These are phyloP conservation scores for Dreissena rostriformis DNA, from an alignment of 1,140 invertebrate species.

Conservation along the genomic window DNA sequence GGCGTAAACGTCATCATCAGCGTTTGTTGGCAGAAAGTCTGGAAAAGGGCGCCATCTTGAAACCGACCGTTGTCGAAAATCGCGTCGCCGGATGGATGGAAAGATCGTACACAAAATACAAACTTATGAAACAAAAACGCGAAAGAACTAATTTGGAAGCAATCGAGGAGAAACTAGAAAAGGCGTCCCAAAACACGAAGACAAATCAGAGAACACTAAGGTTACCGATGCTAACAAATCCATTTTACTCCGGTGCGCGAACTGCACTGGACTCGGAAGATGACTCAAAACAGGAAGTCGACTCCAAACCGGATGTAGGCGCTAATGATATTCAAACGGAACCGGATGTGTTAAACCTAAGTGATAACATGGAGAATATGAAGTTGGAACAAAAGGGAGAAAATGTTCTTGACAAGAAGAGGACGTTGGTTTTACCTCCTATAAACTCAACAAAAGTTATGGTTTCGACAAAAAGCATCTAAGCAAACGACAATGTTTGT, in stretches of 20 bases:
- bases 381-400: neutral
- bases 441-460: slow-evolving; percentile 35
- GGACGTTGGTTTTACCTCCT: slow-evolving; percentile 28
- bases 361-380: slow-evolving; percentile 33
- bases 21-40: slow-evolving; percentile 47
- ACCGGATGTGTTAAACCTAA: slow-evolving; percentile 40
- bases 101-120: slow-evolving; percentile 50
- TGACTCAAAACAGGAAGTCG: neutral
- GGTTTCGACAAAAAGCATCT: slow-evolving; percentile 19
- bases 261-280: slow-evolving; percentile 9
- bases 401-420: neutral
- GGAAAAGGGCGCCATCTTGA: slow-evolving; percentile 48
- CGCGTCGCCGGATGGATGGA: slow-evolving; percentile 14
- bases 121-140: slow-evolving; percentile 31
- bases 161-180: slow-evolving; percentile 32
- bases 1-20: slow-evolving; percentile 45
- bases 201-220: neutral
- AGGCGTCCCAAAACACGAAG: neutral
- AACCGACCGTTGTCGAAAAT: slow-evolving; percentile 33
- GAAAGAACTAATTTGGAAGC: slow-evolving; percentile 34
- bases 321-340: slow-evolving; percentile 8
- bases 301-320: slow-evolving; percentile 3
- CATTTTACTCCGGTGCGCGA: slow-evolving; percentile 27
- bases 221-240: slow-evolving; percentile 35
- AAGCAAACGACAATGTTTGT: too few relatives aligned